Percentiles rank a stretch among this genome's conserved stretches.
phyloP scores from a whole-genome alignment of 2,113 vertebrate species.

The Andinoacara biseriatus region DNA sequence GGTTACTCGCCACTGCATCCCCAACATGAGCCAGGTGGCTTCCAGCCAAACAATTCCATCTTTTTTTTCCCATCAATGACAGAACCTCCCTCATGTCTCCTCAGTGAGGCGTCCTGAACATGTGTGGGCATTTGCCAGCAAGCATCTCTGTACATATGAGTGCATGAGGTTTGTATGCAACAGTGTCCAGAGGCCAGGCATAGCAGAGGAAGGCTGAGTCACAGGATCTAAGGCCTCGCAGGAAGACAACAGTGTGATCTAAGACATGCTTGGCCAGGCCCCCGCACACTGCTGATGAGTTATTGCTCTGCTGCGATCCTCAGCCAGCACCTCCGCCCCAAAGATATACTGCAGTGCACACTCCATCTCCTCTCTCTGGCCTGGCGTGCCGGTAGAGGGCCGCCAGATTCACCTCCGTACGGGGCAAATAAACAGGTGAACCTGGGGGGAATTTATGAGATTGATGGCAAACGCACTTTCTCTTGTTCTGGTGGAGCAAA shows the following conservation, averaged over 20 bases:
- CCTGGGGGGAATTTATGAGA: slow-evolving; percentile 28
- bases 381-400: slow-evolving; percentile 5
- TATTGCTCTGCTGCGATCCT: slow-evolving; percentile 54
- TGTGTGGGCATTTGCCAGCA: slow-evolving; percentile 6
- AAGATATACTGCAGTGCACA: slow-evolving; percentile 54
- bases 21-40: slow-evolving; percentile 39
- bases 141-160: background rate
- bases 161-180: slow-evolving; percentile 15
- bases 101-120: background rate
- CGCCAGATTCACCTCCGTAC: slow-evolving; percentile 40
- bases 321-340: slow-evolving; percentile 46
- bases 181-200: slow-evolving; percentile 41
- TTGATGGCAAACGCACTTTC: slow-evolving; percentile 47
- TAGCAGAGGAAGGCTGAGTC: slow-evolving; percentile 73
- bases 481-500: slow-evolving; percentile 28
- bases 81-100: background rate
- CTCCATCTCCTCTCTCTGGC: slow-evolving; percentile 41
- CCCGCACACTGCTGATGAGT: slow-evolving; percentile 65
- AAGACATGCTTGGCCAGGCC: slow-evolving; percentile 66
- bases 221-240: slow-evolving; percentile 69
- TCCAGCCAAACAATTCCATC: slow-evolving; percentile 3
- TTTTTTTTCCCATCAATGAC: slow-evolving; percentile 20
- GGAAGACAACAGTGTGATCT: slow-evolving; percentile 75
- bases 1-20: slow-evolving; percentile 45
- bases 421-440: slow-evolving; percentile 66